Conservation (phyloP, 2,888 invertebrate species). For the Pantelozetes paolii region DNA sequence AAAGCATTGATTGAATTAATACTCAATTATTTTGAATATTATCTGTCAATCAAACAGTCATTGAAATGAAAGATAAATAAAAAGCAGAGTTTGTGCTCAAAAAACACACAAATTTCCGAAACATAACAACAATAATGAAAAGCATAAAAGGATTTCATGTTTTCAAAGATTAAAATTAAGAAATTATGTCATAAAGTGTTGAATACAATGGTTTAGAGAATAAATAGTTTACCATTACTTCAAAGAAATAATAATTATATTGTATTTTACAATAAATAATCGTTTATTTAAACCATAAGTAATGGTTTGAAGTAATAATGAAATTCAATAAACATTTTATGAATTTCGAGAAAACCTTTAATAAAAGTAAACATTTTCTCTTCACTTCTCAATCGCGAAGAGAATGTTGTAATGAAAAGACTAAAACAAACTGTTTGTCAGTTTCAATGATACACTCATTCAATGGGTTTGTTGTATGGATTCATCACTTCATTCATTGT, state of each 20-base stretch:
- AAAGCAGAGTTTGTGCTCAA: neutral
- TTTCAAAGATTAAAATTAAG: neutral
- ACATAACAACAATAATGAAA: neutral
- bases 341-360: neutral
- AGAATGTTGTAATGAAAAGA: constrained; percentile 24
- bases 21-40: constrained; percentile 1
- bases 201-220: neutral
- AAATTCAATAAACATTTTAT: neutral
- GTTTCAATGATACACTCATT: constrained; percentile 1
- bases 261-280: too few species aligned
- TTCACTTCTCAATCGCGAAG: neutral
- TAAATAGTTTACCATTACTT: neutral
- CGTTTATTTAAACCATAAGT: constrained; percentile 2
- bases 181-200: neutral
- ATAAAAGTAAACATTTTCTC: neutral
- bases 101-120: neutral
- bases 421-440: constrained; percentile 25
- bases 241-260: neutral
- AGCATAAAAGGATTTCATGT: neutral
- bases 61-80: neutral
- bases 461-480: neutral
- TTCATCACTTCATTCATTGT: constrained; percentile 1
- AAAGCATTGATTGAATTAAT: constrained; percentile 20
- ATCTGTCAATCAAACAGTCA: constrained; percentile 9
- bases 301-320: neutral